Evolutionary conservation across 2,113 vertebrate genomes (phyloP).

Genomic region (Zosterops pallidus): DNA sequence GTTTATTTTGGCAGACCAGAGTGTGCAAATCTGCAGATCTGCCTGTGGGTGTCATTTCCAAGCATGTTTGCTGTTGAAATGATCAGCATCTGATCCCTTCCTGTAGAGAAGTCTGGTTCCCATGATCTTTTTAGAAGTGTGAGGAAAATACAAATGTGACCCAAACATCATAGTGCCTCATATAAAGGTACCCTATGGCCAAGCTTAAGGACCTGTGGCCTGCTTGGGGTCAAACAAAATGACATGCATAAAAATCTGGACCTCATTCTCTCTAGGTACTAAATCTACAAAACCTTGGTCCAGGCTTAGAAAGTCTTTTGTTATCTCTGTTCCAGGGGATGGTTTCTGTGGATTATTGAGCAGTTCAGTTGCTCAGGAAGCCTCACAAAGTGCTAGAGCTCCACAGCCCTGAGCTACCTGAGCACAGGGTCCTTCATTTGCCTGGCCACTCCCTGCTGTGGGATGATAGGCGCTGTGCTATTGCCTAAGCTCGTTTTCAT

Average conservation of each 20-base stretch:
- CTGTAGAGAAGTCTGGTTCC: neutral
- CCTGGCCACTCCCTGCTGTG: neutral
- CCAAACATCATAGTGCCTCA: neutral
- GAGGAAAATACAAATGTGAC: neutral
- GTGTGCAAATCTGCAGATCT: neutral
- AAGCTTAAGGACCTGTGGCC: neutral
- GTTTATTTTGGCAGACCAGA: neutral
- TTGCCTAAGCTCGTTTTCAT: neutral
- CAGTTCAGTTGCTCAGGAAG: neutral
- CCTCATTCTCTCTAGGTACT: neutral
- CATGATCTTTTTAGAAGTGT: neutral
- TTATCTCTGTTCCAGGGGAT: neutral
- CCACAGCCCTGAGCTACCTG: neutral
- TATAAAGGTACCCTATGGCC: neutral
- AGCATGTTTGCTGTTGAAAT: neutral
- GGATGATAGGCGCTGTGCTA: neutral
- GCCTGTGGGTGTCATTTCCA: neutral
- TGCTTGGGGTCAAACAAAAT: neutral
- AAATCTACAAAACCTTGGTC: neutral
- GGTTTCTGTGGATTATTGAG: neutral
- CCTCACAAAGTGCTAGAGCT: neutral
- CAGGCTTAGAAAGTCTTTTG: neutral
- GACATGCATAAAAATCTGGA: neutral
- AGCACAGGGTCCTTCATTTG: neutral
- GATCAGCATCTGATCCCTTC: neutral